phyloP scores from a whole-genome alignment of 2,113 vertebrate genomes.

The Paraplagusia blochii region DNA sequence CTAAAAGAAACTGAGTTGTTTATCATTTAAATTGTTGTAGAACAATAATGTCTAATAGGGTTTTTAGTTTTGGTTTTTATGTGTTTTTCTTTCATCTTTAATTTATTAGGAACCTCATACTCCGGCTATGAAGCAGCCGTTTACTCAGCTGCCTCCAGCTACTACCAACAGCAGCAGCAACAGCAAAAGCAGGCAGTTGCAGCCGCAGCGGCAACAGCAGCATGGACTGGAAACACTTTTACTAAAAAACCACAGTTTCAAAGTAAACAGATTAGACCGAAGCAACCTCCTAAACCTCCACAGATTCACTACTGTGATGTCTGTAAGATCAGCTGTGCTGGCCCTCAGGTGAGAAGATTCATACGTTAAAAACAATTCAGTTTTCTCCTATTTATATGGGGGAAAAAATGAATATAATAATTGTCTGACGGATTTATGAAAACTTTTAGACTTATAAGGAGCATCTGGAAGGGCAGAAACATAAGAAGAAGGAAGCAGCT shows the following conservation, averaged over 20 bases:
- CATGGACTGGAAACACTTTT: conserved; percentile 94
- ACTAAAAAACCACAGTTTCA: conserved; percentile 96
- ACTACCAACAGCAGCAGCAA: conserved; percentile 89
- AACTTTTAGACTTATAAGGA: conserved; percentile 91
- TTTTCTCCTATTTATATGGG: no score
- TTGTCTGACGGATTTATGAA: background rate
- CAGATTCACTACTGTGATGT: conserved; percentile 99
- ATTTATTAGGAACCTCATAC: conserved; percentile 87
- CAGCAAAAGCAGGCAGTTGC: conserved; percentile 88
- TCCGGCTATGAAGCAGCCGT: conserved; percentile 98
- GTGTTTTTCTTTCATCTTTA: background rate
- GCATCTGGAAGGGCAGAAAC: conserved; percentile 97
- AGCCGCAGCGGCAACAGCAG: conserved; percentile 88
- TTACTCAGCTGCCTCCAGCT: conserved; percentile 96
- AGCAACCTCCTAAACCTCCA: conserved; percentile 94
- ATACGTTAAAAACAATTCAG: no score
- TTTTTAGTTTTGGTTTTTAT: no score
- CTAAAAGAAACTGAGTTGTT: no score
- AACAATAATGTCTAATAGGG: no score
- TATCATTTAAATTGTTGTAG: no score
- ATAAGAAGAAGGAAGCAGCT: conserved; percentile 97
- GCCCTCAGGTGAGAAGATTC: conserved; percentile 85
- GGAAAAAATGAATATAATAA: background rate
- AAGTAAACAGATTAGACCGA: conserved; percentile 94
- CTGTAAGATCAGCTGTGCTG: conserved; percentile 99